Percentiles rank a stretch among this genome's conserved stretches.
Conservation (phyloP, 2,888 invertebrate species). For the Euplagia quadripunctaria region DNA sequence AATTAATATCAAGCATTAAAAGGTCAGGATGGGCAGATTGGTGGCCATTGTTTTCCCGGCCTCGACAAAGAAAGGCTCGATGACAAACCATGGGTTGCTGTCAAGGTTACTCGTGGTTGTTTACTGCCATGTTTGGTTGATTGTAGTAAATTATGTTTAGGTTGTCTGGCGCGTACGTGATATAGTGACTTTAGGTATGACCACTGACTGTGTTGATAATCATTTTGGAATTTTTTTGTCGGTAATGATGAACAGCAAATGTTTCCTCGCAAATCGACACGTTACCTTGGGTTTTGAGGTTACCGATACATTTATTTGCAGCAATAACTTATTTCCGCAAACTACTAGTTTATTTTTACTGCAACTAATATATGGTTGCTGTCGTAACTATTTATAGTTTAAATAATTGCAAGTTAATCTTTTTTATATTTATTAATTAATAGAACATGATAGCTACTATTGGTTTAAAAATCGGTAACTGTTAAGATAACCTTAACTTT, state of each 20-base stretch:
- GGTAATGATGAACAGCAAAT: background rate
- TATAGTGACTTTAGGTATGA: constrained; percentile 24
- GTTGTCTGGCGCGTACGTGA: constrained; percentile 45
- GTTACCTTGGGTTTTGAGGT: too few species aligned
- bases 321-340: too few species aligned
- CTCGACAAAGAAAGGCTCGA: constrained; percentile 81
- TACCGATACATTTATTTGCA: too few species aligned
- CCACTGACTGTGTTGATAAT: constrained; percentile 25
- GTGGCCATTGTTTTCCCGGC: constrained; percentile 76
- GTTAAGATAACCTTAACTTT: too few species aligned
- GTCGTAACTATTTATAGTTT: too few species aligned
- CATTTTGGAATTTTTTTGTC: background rate
- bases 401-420: too few species aligned
- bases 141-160: constrained; percentile 56
- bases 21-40: constrained; percentile 77
- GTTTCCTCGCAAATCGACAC: too few species aligned
- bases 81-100: constrained; percentile 75
- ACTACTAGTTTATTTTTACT: too few species aligned
- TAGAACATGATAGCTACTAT: too few species aligned
- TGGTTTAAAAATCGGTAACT: too few species aligned
- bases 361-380: too few species aligned
- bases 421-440: too few species aligned
- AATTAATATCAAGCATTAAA: constrained; percentile 73
- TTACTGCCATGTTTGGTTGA: constrained; percentile 46
- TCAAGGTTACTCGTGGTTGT: constrained; percentile 76